These are phyloP conservation scores for Phrixothrix hirtus DNA, from an alignment of 2,888 invertebrate genomes.

Conservation along the genomic window DNA sequence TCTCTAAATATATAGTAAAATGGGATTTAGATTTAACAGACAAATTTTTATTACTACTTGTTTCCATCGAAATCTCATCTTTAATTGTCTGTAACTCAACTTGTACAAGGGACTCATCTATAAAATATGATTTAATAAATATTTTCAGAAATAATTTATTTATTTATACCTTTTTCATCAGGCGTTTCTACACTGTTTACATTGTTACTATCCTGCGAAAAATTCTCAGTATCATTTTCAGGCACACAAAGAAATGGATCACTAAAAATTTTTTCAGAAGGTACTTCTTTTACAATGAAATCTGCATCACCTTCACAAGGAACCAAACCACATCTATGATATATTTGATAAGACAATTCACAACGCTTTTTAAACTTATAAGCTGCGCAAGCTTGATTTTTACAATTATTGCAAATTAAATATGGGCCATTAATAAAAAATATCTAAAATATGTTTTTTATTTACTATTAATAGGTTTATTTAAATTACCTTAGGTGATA, in stretches of 20 bases:
- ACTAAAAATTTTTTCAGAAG: no score
- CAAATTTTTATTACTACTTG: no score
- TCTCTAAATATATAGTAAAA: not conserved
- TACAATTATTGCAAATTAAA: constrained; percentile 14
- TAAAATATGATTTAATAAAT: not conserved
- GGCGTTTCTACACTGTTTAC: no score
- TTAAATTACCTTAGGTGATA: constrained; percentile 3
- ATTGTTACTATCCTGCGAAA: no score
- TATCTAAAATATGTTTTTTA: constrained; percentile 2
- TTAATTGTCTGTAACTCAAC: no score
- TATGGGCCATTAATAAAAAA: constrained; percentile 12
- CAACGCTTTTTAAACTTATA: constrained; percentile 14
- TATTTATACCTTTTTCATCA: not conserved
- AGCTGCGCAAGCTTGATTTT: constrained; percentile 8
- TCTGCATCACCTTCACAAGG: constrained; percentile 1
- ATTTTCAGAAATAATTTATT: not conserved
- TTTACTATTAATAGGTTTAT: no score
- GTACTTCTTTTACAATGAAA: not conserved
- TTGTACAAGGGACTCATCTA: no score
- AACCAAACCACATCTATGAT: constrained; percentile 2
- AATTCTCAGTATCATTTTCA: no score
- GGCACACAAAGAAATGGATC: no score
- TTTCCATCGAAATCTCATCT: no score
- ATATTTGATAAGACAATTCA: constrained; percentile 6
- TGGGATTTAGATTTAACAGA: no score